Percentiles rank a stretch among this genome's conserved stretches.
These are phyloP conservation scores for Metopolophium dirhodum DNA, from an alignment of 1,140 invertebrate genomes.

Conservation along the genomic window DNA sequence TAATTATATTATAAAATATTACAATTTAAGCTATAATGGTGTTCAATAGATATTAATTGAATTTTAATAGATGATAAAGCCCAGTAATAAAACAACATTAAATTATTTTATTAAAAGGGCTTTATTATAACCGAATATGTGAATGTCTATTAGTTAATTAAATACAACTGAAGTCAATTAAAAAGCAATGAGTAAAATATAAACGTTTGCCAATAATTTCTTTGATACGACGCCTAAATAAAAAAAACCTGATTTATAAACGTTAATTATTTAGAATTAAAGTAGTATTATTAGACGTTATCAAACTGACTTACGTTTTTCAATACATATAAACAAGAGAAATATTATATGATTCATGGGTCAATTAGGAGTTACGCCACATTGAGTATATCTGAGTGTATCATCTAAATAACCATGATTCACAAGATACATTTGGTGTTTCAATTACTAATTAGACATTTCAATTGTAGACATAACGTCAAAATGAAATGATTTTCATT, in stretches of 20 bases:
- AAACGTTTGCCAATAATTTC: background rate
- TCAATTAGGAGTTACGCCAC: background rate
- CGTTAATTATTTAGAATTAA: background rate
- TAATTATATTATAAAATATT: background rate
- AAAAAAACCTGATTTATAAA: background rate
- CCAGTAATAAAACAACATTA: background rate
- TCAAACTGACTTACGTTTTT: background rate
- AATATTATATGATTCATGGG: background rate
- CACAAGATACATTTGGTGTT: background rate
- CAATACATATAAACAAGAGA: background rate
- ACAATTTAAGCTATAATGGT: background rate
- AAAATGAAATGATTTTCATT: constrained; percentile 18
- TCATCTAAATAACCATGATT: background rate
- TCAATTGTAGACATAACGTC: background rate
- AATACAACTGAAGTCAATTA: background rate
- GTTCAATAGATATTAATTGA: background rate
- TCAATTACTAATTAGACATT: constrained; percentile 8
- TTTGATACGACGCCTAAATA: background rate
- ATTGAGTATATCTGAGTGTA: background rate
- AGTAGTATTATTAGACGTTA: background rate
- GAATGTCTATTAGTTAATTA: background rate
- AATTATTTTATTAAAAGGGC: background rate
- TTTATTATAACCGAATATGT: background rate
- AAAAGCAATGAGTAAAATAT: background rate
- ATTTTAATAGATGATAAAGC: constrained; percentile 20